Base-by-base conservation (phyloP, 2,797 vertebrate genomes). In the Anolis apletophallus region DNA sequence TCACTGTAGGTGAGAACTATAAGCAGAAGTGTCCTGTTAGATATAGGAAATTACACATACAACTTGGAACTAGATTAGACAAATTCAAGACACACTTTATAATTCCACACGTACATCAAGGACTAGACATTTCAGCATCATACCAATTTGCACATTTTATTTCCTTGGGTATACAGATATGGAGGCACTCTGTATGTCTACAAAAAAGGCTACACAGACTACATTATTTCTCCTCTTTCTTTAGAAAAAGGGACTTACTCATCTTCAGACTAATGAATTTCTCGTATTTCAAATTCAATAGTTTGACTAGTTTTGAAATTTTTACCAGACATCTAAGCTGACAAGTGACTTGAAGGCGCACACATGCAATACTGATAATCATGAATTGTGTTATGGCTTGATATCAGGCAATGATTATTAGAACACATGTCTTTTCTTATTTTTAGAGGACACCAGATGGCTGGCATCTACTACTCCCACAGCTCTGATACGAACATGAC, bases 391-490 rank as follows among this genome's bases (percentile, higher is more conserved):
- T 68, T 50, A 61, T 54, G 52, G 29, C 64, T 81, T 59, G 67
- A 71, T 78, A 83, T 78, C 64, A 87, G n/a, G 23, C 81, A 78
- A 40, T 19, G 46, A 87, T 83, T 87, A 72, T 78, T 78, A 11
- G 64, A 64, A 83, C 68, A 83, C 55, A 78, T 36, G 61, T 83
- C 36, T 72, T 83, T 46, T n/a, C 57, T 74, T 81, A 52, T 74
- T 74, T 81, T 81, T 73, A 55, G n/a, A 87, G 57, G 72, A 59
- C 19, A 87, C 61, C 80, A 87, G 80, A 78, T 76, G 73, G 81
- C 67, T 78, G n/a, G 23, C 34, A 61, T 64, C 83, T 67, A 87
- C 29, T 78, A 61, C 32, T 29, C 55, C 40, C 54, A 61, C 36
- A 83, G 55, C 80, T 83, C 19, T 82, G 52, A 68, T 71, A 69